Base-by-base conservation (phyloP, 2,797 vertebrate genomes). In the Hylomyscus alleni region DNA sequence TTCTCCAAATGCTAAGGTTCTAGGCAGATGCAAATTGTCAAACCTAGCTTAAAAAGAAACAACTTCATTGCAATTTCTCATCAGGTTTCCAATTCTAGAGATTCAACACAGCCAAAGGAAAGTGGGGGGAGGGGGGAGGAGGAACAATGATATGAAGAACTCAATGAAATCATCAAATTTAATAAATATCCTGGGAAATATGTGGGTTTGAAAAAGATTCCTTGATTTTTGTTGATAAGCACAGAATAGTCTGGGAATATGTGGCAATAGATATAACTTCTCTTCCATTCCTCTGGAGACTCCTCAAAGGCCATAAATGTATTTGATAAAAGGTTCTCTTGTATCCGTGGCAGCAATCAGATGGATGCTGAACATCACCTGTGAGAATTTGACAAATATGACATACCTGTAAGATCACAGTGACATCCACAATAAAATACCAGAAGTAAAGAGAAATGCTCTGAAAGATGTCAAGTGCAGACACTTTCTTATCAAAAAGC, bases 361-460 rank as follows among this genome's bases (percentile, higher is more conserved):
- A 78, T 88, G 93, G 80, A 87, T 91, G 76, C 0, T 1, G 85
- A 97, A 95, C 96, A 92, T 97, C 89, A 54, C 93, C 82, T 93
- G 47, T 72, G 29, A 96, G 93, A 96, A 89, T 76, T 56, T 94
- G 97, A 97, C 91, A 98, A 97, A 96, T 40, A 73, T 92, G 93
- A 93, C 34, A 97, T 69, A 94, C 92, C 80, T 44, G 29, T 89
- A 26, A 47, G 97, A 94, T 76, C 93, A 83, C 40, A 73, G 83
- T 94, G 94, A 96, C 92, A 97, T 52, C 54, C 31, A 97, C 76
- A 94, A 93, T 91, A 92, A 93, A 94, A 60, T 47, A 50, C 24
- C 67, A 56, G 91, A 93, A 90, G 84, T 86, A 92, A 89, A 96
- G 54, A 94, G 86, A 97, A 78, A 93, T 91, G 24, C 8, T 52